Conservation (phyloP, 2,888 invertebrate genomes). For the Mongoloraphidia duomilia region DNA sequence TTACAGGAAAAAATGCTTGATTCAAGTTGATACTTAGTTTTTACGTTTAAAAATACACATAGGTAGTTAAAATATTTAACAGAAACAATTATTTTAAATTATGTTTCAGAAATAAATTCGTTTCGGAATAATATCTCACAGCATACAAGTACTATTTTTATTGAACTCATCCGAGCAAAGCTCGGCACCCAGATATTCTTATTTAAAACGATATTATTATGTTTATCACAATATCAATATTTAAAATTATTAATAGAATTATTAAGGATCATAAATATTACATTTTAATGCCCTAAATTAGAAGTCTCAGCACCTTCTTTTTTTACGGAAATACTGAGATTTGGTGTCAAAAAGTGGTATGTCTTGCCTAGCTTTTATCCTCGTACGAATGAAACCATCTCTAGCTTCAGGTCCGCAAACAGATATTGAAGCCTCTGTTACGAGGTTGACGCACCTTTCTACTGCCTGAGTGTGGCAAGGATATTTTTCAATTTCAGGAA, state of each 20-base stretch:
- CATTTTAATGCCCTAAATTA: background rate
- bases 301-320: background rate
- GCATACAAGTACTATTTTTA: no score
- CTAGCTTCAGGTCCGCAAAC: constrained; percentile 6
- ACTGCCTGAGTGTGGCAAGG: constrained; percentile 11
- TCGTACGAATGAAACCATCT: constrained; percentile 8
- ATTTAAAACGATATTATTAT: background rate
- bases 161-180: no score
- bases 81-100: no score
- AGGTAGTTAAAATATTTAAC: no score
- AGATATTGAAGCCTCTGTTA: constrained; percentile 11
- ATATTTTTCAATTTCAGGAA: constrained; percentile 6
- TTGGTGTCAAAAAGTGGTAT: constrained; percentile 8
- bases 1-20: no score
- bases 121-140: no score
- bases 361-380: constrained; percentile 4
- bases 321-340: constrained; percentile 3
- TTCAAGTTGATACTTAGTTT: no score
- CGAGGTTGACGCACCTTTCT: constrained; percentile 11
- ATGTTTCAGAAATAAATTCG: no score
- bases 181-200: no score
- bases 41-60: no score
- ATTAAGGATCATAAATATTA: background rate
- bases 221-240: background rate
- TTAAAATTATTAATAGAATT: background rate